Conservation (phyloP, 2,113 vertebrate species). For the Gymnocephalus cernua region DNA sequence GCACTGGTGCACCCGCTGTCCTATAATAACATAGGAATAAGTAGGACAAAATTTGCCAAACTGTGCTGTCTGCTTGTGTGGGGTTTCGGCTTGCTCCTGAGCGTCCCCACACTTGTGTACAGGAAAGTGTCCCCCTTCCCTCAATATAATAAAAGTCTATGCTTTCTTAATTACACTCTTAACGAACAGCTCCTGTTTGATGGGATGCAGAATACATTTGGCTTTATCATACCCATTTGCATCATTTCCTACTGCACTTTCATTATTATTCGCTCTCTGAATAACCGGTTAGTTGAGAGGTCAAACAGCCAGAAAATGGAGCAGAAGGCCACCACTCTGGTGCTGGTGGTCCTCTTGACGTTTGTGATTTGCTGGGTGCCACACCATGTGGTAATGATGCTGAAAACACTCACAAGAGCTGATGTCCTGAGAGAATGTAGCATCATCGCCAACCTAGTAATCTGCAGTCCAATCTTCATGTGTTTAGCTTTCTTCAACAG, state of each 20-base stretch:
- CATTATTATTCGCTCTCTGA: constrained; percentile 83
- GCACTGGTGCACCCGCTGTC: constrained; percentile 90
- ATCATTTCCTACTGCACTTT: constrained; percentile 85
- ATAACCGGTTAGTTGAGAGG: constrained; percentile 71
- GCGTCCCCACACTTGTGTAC: constrained; percentile 83
- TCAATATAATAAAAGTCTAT: constrained; percentile 66
- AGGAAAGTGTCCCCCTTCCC: neutral
- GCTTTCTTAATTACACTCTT: constrained; percentile 56
- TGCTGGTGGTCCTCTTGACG: constrained; percentile 88
- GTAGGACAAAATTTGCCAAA: constrained; percentile 85
- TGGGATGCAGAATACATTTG: constrained; percentile 78
- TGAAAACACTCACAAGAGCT: constrained; percentile 50
- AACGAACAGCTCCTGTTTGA: constrained; percentile 71
- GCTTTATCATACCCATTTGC: constrained; percentile 87
- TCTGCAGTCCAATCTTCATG: constrained; percentile 75
- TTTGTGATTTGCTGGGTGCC: constrained; percentile 92
- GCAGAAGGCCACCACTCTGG: constrained; percentile 86
- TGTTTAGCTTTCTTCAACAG: constrained; percentile 91
- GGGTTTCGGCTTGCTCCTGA: constrained; percentile 83
- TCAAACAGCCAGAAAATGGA: constrained; percentile 84
- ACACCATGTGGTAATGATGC: constrained; percentile 83
- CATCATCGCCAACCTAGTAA: neutral
- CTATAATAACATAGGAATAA: constrained; percentile 80
- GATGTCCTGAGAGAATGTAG: constrained; percentile 44
- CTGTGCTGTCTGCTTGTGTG: constrained; percentile 87